Conservation (phyloP, 37 sponge, comb jelly and placozoan species). For the Bolinopsis microptera region DNA sequence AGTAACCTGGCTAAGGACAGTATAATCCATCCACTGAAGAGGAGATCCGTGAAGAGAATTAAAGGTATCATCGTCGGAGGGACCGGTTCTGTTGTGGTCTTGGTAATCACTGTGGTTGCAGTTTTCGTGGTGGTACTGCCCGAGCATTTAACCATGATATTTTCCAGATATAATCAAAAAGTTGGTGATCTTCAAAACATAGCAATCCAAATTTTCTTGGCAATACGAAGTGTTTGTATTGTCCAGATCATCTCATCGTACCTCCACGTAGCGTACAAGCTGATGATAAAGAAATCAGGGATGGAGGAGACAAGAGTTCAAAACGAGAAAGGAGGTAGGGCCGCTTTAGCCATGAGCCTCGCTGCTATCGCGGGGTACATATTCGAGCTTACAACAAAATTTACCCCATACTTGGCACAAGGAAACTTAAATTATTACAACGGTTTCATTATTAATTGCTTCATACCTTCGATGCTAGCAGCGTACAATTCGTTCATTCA, state of each 20-base stretch:
- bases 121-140: not conserved
- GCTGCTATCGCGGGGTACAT: not conserved
- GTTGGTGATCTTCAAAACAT: not conserved
- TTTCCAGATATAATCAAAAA: not conserved
- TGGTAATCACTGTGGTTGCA: not conserved
- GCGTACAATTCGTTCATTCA: not conserved
- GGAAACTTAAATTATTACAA: not conserved
- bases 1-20: not conserved
- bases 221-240: not conserved
- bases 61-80: not conserved
- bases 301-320: not conserved
- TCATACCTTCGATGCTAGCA: not conserved
- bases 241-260: not conserved
- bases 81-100: not conserved
- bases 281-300: not conserved
- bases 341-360: not conserved
- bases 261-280: not conserved
- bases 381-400: not conserved
- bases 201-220: not conserved
- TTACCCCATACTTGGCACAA: not conserved
- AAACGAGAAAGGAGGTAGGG: not conserved
- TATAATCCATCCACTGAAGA: not conserved
- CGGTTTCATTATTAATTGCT: not conserved
- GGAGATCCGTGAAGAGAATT: not conserved
- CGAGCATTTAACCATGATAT: not conserved